These are phyloP conservation scores for Procambarus virginalis DNA, from an alignment of 1,140 invertebrate species.

Conservation along the genomic window DNA sequence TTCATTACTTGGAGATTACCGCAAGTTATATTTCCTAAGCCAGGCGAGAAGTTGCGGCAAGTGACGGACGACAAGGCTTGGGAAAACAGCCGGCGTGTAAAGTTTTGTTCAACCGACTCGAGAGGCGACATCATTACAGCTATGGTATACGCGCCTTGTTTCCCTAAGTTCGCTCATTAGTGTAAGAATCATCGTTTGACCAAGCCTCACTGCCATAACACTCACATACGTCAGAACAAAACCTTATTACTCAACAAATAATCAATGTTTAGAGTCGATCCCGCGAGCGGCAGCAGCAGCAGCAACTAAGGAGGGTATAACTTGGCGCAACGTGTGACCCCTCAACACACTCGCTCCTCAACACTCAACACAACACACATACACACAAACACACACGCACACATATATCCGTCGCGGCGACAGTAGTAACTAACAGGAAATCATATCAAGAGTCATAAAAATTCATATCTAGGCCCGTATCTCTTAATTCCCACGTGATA, in stretches of 20 bases:
- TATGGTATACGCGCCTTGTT: background rate
- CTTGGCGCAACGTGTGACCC: conserved; percentile 41
- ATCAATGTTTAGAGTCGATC: conserved; percentile 51
- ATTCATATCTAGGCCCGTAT: conserved; percentile 59
- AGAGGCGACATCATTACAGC: conserved; percentile 2
- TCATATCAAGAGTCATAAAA: conserved; percentile 45
- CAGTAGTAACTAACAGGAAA: conserved; percentile 4
- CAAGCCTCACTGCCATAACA: conserved; percentile 15
- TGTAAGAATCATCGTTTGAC: conserved; percentile 37
- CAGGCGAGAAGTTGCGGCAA: background rate
- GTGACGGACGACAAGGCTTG: background rate
- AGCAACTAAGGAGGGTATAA: conserved; percentile 37
- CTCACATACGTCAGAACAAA: conserved; percentile 45
- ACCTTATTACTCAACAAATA: conserved; percentile 65
- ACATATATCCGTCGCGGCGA: background rate
- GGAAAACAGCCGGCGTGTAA: background rate
- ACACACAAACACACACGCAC: background rate
- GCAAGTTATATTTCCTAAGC: background rate
- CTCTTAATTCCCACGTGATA: conserved; percentile 63
- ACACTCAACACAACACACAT: no score
- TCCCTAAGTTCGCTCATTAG: conserved; percentile 37
- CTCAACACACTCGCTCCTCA: background rate
- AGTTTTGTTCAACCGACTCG: conserved; percentile 8
- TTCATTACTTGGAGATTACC: background rate
- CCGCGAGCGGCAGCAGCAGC: conserved; percentile 22